Percentiles rank a stretch among this genome's conserved stretches.
These are phyloP conservation scores for Sialis fuliginosa DNA, from an alignment of 2,888 invertebrate genomes.

Conservation along the genomic window DNA sequence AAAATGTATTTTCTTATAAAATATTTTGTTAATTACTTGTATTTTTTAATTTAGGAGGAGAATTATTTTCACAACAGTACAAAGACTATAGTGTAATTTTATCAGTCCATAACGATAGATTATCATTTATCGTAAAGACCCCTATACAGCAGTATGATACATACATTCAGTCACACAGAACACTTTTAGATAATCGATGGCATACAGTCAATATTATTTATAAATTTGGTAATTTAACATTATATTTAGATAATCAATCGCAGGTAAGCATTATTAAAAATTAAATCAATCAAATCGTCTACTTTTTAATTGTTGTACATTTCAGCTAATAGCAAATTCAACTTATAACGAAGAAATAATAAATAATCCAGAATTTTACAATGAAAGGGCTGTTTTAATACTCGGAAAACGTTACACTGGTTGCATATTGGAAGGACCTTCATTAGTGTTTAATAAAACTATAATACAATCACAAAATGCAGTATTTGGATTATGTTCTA, in stretches of 20 bases:
- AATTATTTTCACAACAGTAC: conserved; percentile 49
- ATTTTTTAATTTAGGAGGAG: conserved; percentile 34
- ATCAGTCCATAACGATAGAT: conserved; percentile 25
- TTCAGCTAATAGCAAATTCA: conserved; percentile 56
- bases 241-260: conserved; percentile 30
- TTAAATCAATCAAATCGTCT: background rate
- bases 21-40: background rate
- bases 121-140: conserved; percentile 29
- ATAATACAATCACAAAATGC: conserved; percentile 48
- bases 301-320: conserved; percentile 8
- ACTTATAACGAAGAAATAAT: conserved; percentile 61
- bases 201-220: conserved; percentile 54
- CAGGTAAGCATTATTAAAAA: conserved; percentile 28
- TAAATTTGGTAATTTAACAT: conserved; percentile 35
- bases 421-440: conserved; percentile 75
- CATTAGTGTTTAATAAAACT: conserved; percentile 53
- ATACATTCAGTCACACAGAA: background rate
- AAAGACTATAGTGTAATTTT: conserved; percentile 28
- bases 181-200: conserved; percentile 63
- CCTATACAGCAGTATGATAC: conserved; percentile 12
- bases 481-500: conserved; percentile 57
- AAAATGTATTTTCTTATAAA: too few relatives aligned
- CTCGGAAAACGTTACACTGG: conserved; percentile 70
- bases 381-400: conserved; percentile 52
- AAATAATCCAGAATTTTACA: conserved; percentile 50